Base-by-base conservation (phyloP, 2,113 vertebrate species). In the Puntigrus tetrazona region DNA sequence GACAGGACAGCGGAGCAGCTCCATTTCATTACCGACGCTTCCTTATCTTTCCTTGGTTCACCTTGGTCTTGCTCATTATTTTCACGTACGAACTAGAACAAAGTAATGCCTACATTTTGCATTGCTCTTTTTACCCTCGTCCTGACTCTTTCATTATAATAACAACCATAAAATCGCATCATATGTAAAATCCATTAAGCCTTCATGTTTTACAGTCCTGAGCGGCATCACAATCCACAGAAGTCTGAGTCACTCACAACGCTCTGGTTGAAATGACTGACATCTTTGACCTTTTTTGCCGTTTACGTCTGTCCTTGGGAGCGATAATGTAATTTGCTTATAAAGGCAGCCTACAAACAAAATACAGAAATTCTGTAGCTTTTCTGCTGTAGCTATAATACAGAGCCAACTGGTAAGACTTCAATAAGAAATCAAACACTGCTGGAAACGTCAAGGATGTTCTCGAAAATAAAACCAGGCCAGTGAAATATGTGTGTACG, bases 191-290 rank as follows among this genome's bases (percentile, higher is more conserved):
- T 50, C 38, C 57, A 67, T 81, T 67, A 67, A 65, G 41, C 41
- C 27, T 34, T 36, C 2, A 20, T 16, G 29, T n/a, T 57, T 29
- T 38, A 50, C 18, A 22, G 1, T 47, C 36, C 25, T 80, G 59
- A 47, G 38, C 34, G 59, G 61, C 78, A 81, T 81, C 78, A 67
- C 25, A 67, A 81, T 67, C 18, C 16, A 3, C 75, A 36, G 75
- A 75, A 36, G 75, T 78, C 50, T 34, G n/a, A 67, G 78, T 81
- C 78, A 67, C 16, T 38, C 78, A 80, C 59, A 81, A 18, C 4
- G 61, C 61, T 77, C 18, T 74, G 16, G 50, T n/a, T 81, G 63
- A 55, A 70, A 70, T 38, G 61, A 70, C 4, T 34, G 43, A 22
- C 79, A 81, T 69, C 10, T 47, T n/a, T 81, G 6, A 70, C 79